Percentiles rank a stretch among this genome's conserved stretches.
These are phyloP conservation scores for Neodontobutis hainanensis DNA, from an alignment of 2,113 vertebrate species.

Conservation along the genomic window DNA sequence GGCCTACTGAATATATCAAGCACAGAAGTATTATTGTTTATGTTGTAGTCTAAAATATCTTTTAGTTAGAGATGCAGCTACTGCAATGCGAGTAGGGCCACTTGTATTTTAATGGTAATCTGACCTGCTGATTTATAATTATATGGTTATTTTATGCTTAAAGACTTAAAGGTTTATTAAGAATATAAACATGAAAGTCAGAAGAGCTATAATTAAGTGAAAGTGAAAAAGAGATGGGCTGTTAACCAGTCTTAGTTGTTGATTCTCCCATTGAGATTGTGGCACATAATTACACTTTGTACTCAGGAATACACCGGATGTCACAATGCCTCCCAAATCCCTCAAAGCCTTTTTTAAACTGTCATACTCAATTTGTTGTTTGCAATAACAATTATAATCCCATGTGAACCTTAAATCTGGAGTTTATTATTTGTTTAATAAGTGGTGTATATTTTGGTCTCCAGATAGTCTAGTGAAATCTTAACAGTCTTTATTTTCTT, in stretches of 20 bases:
- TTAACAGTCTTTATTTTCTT: not conserved
- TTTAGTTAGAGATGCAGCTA: no score
- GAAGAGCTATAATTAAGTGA: not conserved
- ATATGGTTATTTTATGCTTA: no score
- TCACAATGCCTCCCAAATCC: constrained; percentile 30
- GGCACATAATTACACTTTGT: not conserved
- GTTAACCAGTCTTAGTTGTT: not conserved
- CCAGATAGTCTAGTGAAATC: not conserved
- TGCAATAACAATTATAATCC: not conserved
- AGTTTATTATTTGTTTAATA: not conserved
- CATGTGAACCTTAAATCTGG: not conserved
- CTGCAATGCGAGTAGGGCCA: not conserved
- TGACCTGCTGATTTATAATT: no score
- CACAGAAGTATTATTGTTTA: not conserved
- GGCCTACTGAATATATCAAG: not conserved
- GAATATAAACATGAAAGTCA: no score
- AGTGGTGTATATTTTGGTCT: not conserved
- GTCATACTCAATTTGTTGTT: not conserved
- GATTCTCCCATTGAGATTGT: not conserved
- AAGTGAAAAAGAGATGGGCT: not conserved
- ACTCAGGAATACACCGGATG: constrained; percentile 9
- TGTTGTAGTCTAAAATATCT: not conserved
- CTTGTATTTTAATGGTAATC: no score
- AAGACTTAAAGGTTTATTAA: not conserved
- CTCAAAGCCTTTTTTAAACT: not conserved